Evolutionary conservation across 1,140 invertebrate species (phyloP).

Genomic region (Bathynomus jamesi): DNA sequence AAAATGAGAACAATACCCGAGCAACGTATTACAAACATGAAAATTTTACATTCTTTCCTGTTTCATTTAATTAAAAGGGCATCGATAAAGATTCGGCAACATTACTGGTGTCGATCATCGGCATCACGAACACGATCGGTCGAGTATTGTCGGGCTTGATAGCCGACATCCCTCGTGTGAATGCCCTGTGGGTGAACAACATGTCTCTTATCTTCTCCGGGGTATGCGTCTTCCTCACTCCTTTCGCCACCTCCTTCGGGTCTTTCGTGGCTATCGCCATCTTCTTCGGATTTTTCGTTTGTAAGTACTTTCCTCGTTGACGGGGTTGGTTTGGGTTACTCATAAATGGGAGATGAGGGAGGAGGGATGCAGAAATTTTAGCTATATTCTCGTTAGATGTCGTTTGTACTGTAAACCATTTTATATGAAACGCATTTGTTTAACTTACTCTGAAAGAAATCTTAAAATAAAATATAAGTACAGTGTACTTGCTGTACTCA

Average conservation of each 20-base stretch:
- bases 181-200: conserved; percentile 88
- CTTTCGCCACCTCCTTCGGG: conserved; percentile 69
- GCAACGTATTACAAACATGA: too few relatives aligned
- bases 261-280: conserved; percentile 74
- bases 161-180: conserved; percentile 52
- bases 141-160: conserved; percentile 50
- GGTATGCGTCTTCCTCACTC: conserved; percentile 70
- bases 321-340: conserved; percentile 1
- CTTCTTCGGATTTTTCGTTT: conserved; percentile 90
- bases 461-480: too few relatives aligned
- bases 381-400: too few relatives aligned
- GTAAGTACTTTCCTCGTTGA: conserved; percentile 57
- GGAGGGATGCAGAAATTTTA: neutral
- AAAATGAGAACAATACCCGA: too few relatives aligned
- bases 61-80: conserved; percentile 47
- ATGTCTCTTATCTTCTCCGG: conserved; percentile 84
- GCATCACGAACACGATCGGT: conserved; percentile 78
- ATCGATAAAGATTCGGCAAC: conserved; percentile 68
- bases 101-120: conserved; percentile 86
- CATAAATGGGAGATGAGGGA: neutral
- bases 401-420: too few relatives aligned
- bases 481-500: too few relatives aligned
- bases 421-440: too few relatives aligned
- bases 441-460: too few relatives aligned
- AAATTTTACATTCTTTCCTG: too few relatives aligned